phyloP scores from a whole-genome alignment of 2,797 vertebrate genomes.

The Peromyscus eremicus region DNA sequence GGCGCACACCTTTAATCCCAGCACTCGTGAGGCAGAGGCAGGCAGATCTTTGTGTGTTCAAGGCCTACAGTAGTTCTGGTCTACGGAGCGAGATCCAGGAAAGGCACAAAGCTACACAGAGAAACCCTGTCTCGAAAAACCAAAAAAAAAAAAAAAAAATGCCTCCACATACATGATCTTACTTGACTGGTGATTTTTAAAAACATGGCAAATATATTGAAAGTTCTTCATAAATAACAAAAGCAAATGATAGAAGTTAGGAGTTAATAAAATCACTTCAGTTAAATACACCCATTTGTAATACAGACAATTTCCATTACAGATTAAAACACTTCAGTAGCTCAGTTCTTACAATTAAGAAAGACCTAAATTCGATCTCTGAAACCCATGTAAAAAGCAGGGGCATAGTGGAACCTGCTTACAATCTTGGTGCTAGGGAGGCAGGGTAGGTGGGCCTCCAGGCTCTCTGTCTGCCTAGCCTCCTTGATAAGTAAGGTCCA shows the following conservation, averaged over 20 bases:
- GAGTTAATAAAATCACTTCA: neutral
- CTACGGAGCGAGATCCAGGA: no score
- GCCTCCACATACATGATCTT: neutral
- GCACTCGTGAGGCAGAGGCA: no score
- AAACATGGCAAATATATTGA: neutral
- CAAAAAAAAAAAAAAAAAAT: neutral
- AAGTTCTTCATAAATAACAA: neutral
- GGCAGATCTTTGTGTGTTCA: no score
- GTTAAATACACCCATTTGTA: neutral
- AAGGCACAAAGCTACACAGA: no score
- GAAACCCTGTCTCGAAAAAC: no score
- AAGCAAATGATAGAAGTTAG: neutral
- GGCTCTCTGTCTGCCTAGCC: neutral
- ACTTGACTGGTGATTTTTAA: neutral
- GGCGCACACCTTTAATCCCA: no score
- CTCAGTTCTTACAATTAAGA: neutral
- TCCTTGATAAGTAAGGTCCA: neutral
- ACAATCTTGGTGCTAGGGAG: no score
- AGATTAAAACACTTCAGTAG: slow-evolving; percentile 24
- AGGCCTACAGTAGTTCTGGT: no score
- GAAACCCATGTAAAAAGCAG: neutral
- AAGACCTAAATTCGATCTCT: neutral
- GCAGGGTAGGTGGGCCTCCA: no score
- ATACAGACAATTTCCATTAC: neutral
- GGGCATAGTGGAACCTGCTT: neutral